A percentile compares a stretch with the other conserved stretches of the same genome.
Evolutionary conservation across 2,113 vertebrate genomes (phyloP).

Genomic region (Neogobius melanostomus): DNA sequence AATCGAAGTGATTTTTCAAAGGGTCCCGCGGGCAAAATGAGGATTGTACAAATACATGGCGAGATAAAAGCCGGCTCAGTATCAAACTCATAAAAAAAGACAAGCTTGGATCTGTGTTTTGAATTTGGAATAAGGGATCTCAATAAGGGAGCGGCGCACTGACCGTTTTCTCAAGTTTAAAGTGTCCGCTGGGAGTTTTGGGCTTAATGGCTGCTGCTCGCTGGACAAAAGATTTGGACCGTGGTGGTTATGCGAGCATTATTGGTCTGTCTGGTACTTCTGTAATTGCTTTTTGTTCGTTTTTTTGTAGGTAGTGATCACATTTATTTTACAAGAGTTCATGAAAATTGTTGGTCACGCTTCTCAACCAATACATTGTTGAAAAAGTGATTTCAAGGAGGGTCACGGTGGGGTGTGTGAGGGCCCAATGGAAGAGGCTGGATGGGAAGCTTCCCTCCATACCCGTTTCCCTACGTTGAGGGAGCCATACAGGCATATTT

Average conservation of each 20-base stretch:
- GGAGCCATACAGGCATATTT: no score
- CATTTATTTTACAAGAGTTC: no score
- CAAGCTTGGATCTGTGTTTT: conserved; percentile 26
- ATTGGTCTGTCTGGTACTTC: neutral
- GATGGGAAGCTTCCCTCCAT: no score
- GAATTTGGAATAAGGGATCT: conserved; percentile 29
- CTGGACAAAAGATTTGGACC: conserved; percentile 10
- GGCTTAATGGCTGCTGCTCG: conserved; percentile 27
- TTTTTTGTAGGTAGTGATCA: no score
- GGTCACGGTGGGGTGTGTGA: no score
- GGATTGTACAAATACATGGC: conserved; percentile 17
- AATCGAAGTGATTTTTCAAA: conserved; percentile 33
- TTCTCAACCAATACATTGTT: no score
- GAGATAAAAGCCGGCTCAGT: conserved; percentile 30
- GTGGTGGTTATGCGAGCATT: neutral
- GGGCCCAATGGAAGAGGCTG: no score
- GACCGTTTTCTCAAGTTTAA: conserved; percentile 10
- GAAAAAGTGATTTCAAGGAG: no score
- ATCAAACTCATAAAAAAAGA: conserved; percentile 41
- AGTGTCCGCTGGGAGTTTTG: conserved; percentile 21
- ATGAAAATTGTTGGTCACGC: no score
- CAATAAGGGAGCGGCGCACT: neutral
- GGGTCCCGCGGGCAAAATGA: conserved; percentile 34
- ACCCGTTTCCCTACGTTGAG: no score
- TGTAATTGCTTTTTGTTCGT: no score